A percentile compares a stretch with the other conserved stretches of the same genome.
Conservation (phyloP, 2,888 invertebrate species). For the Drosophila aldrichi region DNA sequence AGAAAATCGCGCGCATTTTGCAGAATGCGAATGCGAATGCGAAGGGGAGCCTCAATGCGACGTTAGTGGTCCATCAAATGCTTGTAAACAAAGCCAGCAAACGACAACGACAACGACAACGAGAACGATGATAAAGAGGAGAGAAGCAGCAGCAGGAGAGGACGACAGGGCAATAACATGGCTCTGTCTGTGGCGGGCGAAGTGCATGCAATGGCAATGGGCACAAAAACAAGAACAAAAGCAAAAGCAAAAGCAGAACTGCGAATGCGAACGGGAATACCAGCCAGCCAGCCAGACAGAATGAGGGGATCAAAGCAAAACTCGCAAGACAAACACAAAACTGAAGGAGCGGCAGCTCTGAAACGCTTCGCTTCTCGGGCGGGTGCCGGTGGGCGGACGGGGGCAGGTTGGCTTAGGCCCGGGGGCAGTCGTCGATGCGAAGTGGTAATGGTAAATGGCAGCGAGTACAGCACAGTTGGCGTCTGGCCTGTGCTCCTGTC, state of each 20-base stretch:
- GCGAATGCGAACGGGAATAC: constrained; percentile 36
- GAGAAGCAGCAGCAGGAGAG: neutral
- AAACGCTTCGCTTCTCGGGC: constrained; percentile 17
- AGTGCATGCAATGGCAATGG: constrained; percentile 76
- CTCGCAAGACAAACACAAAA: constrained; percentile 61
- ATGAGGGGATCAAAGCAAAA: constrained; percentile 78
- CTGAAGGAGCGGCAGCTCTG: constrained; percentile 40
- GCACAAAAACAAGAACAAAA: constrained; percentile 70
- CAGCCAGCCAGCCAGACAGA: constrained; percentile 66
- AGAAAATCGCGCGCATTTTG: constrained; percentile 69
- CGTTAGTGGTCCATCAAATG: constrained; percentile 80
- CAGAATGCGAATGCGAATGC: constrained; percentile 28
- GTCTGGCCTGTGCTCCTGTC: constrained; percentile 73
- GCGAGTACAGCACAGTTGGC: constrained; percentile 36
- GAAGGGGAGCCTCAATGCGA: constrained; percentile 56
- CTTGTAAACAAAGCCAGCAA: constrained; percentile 79
- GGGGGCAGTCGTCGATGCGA: constrained; percentile 42
- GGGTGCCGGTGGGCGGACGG: neutral
- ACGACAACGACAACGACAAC: constrained; percentile 57
- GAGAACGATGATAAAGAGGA: constrained; percentile 14
- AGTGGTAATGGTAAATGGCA: constrained; percentile 55
- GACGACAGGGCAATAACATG: constrained; percentile 48
- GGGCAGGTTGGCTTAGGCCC: constrained; percentile 24
- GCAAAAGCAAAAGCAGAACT: constrained; percentile 15
- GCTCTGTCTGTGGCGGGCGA: constrained; percentile 69